Conservation (phyloP, 2,113 vertebrate species). For the Marmota flaviventris region DNA sequence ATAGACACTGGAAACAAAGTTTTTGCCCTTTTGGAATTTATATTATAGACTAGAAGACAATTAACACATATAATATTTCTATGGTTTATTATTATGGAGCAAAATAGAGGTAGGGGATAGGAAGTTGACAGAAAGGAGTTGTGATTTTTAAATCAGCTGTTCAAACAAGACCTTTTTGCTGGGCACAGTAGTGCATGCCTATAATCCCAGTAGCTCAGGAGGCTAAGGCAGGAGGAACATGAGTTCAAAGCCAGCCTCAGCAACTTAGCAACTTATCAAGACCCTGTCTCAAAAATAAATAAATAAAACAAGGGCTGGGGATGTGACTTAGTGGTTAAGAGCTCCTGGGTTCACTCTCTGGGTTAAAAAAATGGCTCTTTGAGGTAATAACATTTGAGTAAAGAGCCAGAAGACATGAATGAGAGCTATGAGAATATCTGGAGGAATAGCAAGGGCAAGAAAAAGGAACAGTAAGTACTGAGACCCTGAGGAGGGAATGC, state of each 20-base stretch:
- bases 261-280: no score
- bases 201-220: no score
- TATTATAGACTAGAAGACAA: conserved; percentile 19
- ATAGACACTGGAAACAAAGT: not conserved
- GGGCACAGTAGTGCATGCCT: no score
- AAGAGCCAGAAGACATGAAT: not conserved
- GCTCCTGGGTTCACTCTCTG: no score
- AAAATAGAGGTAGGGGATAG: not conserved
- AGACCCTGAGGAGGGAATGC: not conserved
- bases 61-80: not conserved
- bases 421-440: not conserved
- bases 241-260: no score
- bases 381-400: not conserved
- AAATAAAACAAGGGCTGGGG: no score
- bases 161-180: not conserved
- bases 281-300: no score
- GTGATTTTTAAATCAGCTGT: not conserved
- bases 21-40: not conserved
- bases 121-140: not conserved
- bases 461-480: not conserved
- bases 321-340: no score
- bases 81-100: not conserved
- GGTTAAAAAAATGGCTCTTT: not conserved
- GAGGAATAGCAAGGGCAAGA: not conserved
- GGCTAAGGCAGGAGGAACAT: no score